Conservation (phyloP, 2,113 vertebrate genomes). For the Sebastes fasciatus region DNA sequence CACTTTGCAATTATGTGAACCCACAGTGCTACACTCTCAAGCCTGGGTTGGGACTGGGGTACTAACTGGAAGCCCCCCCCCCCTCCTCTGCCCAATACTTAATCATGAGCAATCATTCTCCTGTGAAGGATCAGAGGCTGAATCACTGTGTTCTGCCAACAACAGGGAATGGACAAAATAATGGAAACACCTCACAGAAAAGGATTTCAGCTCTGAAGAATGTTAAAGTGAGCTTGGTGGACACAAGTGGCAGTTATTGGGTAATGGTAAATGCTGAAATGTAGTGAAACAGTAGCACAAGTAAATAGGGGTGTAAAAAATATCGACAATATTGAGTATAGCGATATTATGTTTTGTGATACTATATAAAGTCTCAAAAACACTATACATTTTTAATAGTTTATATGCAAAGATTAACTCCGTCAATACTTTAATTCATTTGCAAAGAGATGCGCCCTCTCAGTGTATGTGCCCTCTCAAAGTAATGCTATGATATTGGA, state of each 20-base stretch:
- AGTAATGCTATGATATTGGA: too few relatives aligned
- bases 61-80: conserved; percentile 23
- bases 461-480: too few relatives aligned
- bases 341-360: too few relatives aligned
- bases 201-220: background rate
- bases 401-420: too few relatives aligned
- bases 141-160: conserved; percentile 2
- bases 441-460: too few relatives aligned
- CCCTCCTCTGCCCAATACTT: background rate
- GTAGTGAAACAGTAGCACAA: too few relatives aligned
- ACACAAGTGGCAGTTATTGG: background rate
- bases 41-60: conserved; percentile 27
- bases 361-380: too few relatives aligned
- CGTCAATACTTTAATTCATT: too few relatives aligned
- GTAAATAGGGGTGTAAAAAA: too few relatives aligned
- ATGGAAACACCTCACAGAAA: conserved; percentile 1
- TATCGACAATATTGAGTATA: too few relatives aligned
- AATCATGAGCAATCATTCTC: background rate
- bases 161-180: background rate
- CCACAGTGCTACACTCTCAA: conserved; percentile 51
- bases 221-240: background rate
- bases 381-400: too few relatives aligned
- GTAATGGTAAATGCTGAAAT: background rate
- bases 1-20: conserved; percentile 78
- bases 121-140: conserved; percentile 7